A percentile compares a stretch with the other conserved stretches of the same genome.
Evolutionary conservation across 2,797 vertebrate genomes (phyloP).

Genomic region (Rhynchotus rufescens): DNA sequence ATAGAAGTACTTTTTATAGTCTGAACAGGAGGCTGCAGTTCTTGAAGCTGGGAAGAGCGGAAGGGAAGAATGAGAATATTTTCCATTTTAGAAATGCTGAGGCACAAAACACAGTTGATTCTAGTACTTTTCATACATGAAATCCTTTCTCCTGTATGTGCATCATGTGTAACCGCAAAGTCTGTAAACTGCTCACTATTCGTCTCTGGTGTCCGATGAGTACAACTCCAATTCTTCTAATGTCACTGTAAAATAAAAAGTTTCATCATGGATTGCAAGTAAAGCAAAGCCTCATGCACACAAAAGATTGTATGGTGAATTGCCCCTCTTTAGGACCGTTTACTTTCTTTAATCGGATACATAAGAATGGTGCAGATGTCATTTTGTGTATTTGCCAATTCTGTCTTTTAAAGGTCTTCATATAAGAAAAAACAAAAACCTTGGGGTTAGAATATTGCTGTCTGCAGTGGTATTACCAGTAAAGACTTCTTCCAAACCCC

Average conservation of each 20-base stretch:
- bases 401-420: neutral
- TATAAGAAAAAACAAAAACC: neutral
- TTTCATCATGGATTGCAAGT: constrained; percentile 14
- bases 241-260: constrained; percentile 77
- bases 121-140: constrained; percentile 87
- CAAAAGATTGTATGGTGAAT: neutral
- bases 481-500: neutral
- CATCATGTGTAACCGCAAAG: constrained; percentile 94
- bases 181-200: constrained; percentile 99
- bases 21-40: constrained; percentile 70
- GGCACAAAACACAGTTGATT: constrained; percentile 87
- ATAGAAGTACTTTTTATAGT: constrained; percentile 57
- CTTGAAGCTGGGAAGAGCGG: constrained; percentile 74
- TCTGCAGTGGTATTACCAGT: neutral
- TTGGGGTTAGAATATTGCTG: neutral
- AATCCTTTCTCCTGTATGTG: constrained; percentile 93
- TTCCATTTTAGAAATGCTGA: constrained; percentile 85
- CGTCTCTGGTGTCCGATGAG: constrained; percentile 94
- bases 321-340: neutral
- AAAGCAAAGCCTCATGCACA: neutral
- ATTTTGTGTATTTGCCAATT: neutral
- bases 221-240: constrained; percentile 86
- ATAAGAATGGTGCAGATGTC: neutral
- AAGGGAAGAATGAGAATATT: constrained; percentile 74
- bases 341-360: neutral